These are phyloP conservation scores for Perca fluviatilis DNA, from an alignment of 2,113 vertebrate genomes.

Conservation along the genomic window DNA sequence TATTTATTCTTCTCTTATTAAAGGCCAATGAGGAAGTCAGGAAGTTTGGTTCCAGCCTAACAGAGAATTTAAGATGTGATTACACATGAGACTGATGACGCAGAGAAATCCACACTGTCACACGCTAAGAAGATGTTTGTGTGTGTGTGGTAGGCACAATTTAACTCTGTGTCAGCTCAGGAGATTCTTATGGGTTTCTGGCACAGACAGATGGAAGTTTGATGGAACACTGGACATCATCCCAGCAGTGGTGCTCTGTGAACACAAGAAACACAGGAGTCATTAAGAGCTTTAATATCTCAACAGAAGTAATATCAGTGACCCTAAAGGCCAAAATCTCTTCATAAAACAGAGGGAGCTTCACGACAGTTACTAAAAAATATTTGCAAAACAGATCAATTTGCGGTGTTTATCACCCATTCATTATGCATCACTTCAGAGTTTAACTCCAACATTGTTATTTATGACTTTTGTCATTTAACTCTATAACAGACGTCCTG, in stretches of 20 bases:
- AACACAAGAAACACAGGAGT: background rate
- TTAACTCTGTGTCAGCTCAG: background rate
- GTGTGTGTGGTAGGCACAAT: background rate
- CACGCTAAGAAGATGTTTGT: background rate
- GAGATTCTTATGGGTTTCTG: background rate
- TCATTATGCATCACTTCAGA: background rate
- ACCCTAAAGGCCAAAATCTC: too few relatives aligned
- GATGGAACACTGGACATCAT: fast-evolving
- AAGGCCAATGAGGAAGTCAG: background rate
- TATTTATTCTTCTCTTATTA: background rate
- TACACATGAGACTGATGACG: background rate
- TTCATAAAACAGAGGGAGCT: too few relatives aligned
- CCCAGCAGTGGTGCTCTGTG: background rate
- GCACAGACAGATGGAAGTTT: background rate
- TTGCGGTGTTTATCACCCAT: background rate
- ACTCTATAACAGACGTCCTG: background rate
- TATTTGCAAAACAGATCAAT: background rate
- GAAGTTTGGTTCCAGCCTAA: background rate
- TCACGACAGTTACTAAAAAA: too few relatives aligned
- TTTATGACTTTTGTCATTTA: background rate
- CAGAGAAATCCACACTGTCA: background rate
- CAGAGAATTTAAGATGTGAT: background rate
- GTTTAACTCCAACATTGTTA: background rate
- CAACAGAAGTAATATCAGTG: background rate
- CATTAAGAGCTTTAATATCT: background rate